A percentile compares a stretch with the other conserved stretches of the same genome.
Evolutionary conservation across 2,888 invertebrate genomes (phyloP).

Genomic region (Ectropis crepuscularia): DNA sequence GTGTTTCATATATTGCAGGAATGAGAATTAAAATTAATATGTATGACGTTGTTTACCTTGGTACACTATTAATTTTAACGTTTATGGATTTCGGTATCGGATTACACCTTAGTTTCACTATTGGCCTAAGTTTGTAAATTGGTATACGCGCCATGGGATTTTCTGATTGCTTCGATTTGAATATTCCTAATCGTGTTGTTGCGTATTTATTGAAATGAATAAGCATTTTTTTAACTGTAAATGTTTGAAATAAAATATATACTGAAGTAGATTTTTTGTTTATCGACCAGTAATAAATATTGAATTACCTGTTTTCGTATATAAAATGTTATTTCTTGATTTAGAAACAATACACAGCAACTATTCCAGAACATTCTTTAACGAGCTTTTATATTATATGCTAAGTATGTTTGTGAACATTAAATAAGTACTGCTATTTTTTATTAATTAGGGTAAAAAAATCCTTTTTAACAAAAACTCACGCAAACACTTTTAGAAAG

Average conservation of each 20-base stretch:
- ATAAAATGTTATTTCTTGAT: too few species aligned
- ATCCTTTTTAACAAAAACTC: too few species aligned
- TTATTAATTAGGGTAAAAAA: too few species aligned
- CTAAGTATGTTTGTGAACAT: too few species aligned
- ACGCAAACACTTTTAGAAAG: too few species aligned
- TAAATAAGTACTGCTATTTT: too few species aligned
- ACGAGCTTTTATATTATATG: too few species aligned
- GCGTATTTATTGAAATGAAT: conserved; percentile 14
- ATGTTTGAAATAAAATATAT: neutral
- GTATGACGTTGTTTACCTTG: conserved; percentile 39
- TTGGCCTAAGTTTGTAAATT: conserved; percentile 29
- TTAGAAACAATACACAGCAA: too few species aligned
- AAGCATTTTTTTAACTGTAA: conserved; percentile 12
- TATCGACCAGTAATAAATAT: too few species aligned
- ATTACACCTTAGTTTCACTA: conserved; percentile 41
- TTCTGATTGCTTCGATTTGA: conserved; percentile 26
- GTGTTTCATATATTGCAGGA: conserved; percentile 39
- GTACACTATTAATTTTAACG: conserved; percentile 40
- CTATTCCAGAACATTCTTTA: too few species aligned
- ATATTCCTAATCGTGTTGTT: conserved; percentile 6
- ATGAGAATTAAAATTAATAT: conserved; percentile 43
- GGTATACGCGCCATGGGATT: conserved; percentile 25
- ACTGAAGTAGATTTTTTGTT: too few species aligned
- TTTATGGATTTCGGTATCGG: conserved; percentile 42
- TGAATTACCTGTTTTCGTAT: too few species aligned